A percentile compares a stretch with the other conserved stretches of the same genome.
phyloP scores from a whole-genome alignment of 2,797 vertebrate genomes.

The Florisuga fusca region DNA sequence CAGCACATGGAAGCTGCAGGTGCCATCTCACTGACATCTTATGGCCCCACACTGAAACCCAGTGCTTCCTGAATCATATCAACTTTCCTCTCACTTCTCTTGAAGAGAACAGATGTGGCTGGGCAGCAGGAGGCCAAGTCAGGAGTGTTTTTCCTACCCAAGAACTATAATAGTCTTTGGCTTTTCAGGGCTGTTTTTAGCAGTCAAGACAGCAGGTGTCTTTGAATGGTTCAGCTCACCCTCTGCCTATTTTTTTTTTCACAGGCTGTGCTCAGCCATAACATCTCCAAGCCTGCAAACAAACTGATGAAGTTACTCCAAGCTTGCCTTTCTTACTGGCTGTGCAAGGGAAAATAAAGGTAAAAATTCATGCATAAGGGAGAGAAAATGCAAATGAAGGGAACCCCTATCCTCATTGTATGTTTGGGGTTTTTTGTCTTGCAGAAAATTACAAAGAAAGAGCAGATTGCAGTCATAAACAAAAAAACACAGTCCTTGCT shows the following conservation, averaged over 20 bases:
- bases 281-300: not conserved
- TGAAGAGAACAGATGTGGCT: conserved; percentile 25
- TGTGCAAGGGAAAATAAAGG: not conserved
- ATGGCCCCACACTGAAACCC: not conserved
- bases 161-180: not conserved
- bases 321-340: not conserved
- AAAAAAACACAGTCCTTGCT: not conserved
- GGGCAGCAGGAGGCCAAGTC: not conserved
- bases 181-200: conserved; percentile 42
- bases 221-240: conserved; percentile 44
- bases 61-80: accelerated
- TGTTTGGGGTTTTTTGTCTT: not conserved
- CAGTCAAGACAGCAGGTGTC: conserved; percentile 50
- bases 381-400: not conserved
- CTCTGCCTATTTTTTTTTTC: conserved; percentile 22
- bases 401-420: not conserved
- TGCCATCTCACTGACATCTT: accelerated
- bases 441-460: not conserved
- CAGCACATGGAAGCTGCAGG: not conserved
- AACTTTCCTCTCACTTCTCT: not conserved
- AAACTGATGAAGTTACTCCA: not conserved
- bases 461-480: too few species aligned
- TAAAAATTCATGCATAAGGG: not conserved
- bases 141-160: conserved; percentile 19
- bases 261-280: not conserved